phyloP scores from a whole-genome alignment of 2,113 vertebrate species.

The Addax nasomaculatus region DNA sequence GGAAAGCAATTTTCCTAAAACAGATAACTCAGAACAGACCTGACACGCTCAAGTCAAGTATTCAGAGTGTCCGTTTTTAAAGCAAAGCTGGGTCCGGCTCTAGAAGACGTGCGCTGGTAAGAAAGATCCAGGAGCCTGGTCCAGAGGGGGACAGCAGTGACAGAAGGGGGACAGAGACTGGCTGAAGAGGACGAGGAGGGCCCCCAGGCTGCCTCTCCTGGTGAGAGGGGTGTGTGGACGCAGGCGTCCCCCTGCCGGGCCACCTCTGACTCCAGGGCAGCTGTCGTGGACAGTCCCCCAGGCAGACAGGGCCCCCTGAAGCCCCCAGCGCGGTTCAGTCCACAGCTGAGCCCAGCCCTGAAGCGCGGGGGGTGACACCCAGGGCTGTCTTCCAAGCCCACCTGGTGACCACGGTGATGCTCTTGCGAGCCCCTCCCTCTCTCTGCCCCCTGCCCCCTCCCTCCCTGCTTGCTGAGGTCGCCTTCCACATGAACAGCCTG shows the following conservation, averaged over 20 bases:
- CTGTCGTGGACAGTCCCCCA: not conserved
- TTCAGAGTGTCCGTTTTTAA: not conserved
- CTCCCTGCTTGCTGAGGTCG: not conserved
- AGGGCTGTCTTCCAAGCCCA: not conserved
- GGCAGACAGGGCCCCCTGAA: not conserved
- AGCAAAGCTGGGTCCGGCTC: not conserved
- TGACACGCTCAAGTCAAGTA: not conserved
- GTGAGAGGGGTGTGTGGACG: not conserved
- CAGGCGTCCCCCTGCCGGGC: not conserved
- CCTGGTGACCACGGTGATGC: not conserved
- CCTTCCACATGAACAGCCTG: not conserved
- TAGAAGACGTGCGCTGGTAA: not conserved
- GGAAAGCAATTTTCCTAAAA: constrained; percentile 11
- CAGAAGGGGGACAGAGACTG: not conserved
- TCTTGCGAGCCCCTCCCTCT: too few species aligned
- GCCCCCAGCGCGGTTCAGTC: fast-evolving
- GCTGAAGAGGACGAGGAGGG: not conserved
- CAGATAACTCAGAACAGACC: not conserved
- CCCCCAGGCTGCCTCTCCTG: not conserved
- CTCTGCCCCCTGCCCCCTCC: not conserved
- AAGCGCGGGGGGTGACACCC: not conserved
- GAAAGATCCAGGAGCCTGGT: not conserved
- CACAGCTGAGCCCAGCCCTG: not conserved
- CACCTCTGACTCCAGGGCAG: not conserved
- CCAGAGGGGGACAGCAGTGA: not conserved